Conservation (phyloP, 2,113 vertebrate genomes). For the Pantherophis guttatus region DNA sequence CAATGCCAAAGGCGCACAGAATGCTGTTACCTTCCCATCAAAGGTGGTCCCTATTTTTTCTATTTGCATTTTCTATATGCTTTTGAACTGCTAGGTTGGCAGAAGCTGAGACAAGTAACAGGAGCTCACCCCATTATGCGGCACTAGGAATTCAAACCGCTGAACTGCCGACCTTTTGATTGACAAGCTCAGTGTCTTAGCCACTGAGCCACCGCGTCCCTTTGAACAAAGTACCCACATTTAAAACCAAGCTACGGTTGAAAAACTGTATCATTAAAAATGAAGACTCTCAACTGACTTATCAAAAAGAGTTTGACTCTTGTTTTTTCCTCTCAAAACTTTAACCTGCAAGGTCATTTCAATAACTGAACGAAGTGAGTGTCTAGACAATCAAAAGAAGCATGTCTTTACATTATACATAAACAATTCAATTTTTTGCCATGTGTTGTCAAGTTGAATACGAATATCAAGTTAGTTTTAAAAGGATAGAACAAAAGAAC, state of each 20-base stretch:
- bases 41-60: no score
- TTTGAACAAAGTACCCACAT: neutral
- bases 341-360: neutral
- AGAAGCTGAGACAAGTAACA: no score
- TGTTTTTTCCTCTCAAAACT: neutral
- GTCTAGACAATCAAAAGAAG: neutral
- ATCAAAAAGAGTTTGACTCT: neutral
- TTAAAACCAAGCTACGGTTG: neutral
- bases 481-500: neutral
- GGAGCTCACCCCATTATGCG: no score
- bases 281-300: neutral
- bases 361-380: neutral
- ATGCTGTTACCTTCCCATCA: no score
- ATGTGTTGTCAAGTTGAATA: neutral
- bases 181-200: no score
- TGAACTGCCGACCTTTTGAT: no score
- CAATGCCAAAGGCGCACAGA: no score
- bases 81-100: no score
- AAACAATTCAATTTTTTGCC: neutral
- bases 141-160: no score
- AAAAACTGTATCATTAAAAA: neutral
- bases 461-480: neutral
- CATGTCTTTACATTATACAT: neutral
- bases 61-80: no score
- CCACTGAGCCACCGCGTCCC: no score